Evolutionary conservation across 2,888 invertebrate species (phyloP), one percentile per base, ranked within the genome.

Genomic region (Phengaris arion): DNA sequence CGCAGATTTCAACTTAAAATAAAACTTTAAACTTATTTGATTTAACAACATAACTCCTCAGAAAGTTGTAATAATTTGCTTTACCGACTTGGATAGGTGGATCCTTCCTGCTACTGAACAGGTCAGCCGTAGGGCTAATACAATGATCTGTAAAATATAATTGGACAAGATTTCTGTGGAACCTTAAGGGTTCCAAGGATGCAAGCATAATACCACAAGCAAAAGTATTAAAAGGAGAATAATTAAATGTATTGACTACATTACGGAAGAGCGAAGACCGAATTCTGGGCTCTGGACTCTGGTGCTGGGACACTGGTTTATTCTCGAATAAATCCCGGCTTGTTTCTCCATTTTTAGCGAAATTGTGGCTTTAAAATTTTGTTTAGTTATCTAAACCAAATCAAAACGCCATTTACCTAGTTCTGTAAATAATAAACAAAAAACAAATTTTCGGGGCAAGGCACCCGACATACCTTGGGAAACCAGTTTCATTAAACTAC

Each of bases 351-450:
- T 12, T 13, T 6, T 35, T 22, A 22, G 35, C 9, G 35, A n/a
- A 55, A 5, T 55, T 10, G 10, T 9, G 13, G 59, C 59, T 59
- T 22, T 45, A 64, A 35, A 35, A 35, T 64, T 64, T 64, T 12
- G 10, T 8, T 52, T 2, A 12, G 64, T 45, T 64, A 35, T 35
- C 35, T 35, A 15, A 2, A 59, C 59, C 64, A 13, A 35, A 45
- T 45, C 10, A 64, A 12, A 13, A 64, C 64, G 64, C 64, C 64
- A 12, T 64, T 35, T 54, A 54, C 13, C 72, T 52, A 72, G 72
- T 52, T 72, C 72, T 72, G 72, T 22, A 72, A 72, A 72, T 54
- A 12, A 22, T 22, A 72, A 70, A 69, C 2, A 52, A 72, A 64
- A 13, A 54, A 45, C 45, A 45, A 68, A 13, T 35, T 68, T 68